A percentile compares a stretch with the other conserved stretches of the same genome.
These are phyloP conservation scores for Girardinus metallicus DNA, from an alignment of 2,797 vertebrate species.

Conservation along the genomic window DNA sequence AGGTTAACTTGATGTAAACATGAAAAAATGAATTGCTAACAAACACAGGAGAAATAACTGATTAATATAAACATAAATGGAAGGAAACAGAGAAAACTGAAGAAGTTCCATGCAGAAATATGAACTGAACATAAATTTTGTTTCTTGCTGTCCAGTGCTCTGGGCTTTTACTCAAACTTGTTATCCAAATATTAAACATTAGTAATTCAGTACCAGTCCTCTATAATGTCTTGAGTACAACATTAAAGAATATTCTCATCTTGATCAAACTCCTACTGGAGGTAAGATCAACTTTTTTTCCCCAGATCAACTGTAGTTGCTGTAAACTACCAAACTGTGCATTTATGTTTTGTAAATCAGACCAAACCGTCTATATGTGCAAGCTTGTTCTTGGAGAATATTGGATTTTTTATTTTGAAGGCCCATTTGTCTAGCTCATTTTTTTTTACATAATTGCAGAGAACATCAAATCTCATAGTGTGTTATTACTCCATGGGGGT, in stretches of 20 bases:
- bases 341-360: neutral
- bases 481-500: slow-evolving; percentile 3
- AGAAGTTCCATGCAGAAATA: neutral
- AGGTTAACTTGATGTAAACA: neutral
- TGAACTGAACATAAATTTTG: neutral
- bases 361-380: neutral
- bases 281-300: neutral
- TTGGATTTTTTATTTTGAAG: neutral
- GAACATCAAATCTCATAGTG: neutral
- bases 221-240: neutral
- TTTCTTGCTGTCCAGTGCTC: neutral
- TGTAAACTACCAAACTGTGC: neutral
- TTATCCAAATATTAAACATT: neutral
- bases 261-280: neutral
- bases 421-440: neutral
- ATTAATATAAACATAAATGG: neutral
- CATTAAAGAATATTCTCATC: neutral
- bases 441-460: neutral
- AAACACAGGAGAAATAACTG: neutral
- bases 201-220: neutral
- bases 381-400: neutral
- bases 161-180: neutral
- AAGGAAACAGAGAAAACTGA: neutral
- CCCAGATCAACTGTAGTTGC: neutral
- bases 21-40: neutral